These are phyloP conservation scores for fruit fly (Drosophila melanogaster) DNA, from an alignment of 1,140 invertebrate genomes.

Conservation along the genomic window Release_6_plus_ISO1_MT NT_033779.5:6489001-6489500, in stretches of 20 bases:
- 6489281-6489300: slow-evolving; percentile 82
- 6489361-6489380: slow-evolving; percentile 72
- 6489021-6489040: not conserved
- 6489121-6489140: slow-evolving; percentile 49
- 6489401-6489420: slow-evolving; percentile 71
- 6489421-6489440: slow-evolving; percentile 74
- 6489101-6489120: too few relatives aligned
- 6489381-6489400: slow-evolving; percentile 74
- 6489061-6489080: slow-evolving; percentile 31
- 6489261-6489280: slow-evolving; percentile 84
- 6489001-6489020: not conserved
- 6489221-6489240: slow-evolving; percentile 79
- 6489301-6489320: slow-evolving; percentile 68
- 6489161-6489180: slow-evolving; percentile 14
- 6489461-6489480: slow-evolving; percentile 74
- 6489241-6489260: slow-evolving; percentile 82
- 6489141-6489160: slow-evolving; percentile 40
- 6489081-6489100: too few relatives aligned
- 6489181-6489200: slow-evolving; percentile 62
- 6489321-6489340: slow-evolving; percentile 81
- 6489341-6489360: slow-evolving; percentile 82
- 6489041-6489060: not conserved
- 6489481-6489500: slow-evolving; percentile 85
- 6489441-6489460: slow-evolving; percentile 69
- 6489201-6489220: slow-evolving; percentile 76